These are phyloP conservation scores for Muntiacus reevesi DNA, from an alignment of 2,113 vertebrate genomes.

Conservation along the genomic window DNA sequence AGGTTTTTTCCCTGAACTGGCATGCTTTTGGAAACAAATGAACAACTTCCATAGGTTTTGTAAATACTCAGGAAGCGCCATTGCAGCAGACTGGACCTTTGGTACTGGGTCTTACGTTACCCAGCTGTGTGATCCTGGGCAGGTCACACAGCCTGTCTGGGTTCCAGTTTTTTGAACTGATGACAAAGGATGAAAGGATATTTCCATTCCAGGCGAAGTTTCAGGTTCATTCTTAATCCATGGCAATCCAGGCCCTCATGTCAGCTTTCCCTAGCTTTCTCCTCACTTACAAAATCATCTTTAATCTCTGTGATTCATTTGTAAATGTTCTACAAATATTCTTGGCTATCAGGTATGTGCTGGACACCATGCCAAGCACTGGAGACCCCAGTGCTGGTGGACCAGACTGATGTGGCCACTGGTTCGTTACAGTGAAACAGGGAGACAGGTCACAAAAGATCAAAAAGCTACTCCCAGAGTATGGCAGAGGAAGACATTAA, in stretches of 20 bases:
- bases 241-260: not conserved
- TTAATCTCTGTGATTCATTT: not conserved
- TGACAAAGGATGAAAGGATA: not conserved
- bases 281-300: not conserved
- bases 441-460: too few species aligned
- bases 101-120: rapidly evolving
- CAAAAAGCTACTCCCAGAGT: too few species aligned
- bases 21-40: not conserved
- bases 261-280: not conserved
- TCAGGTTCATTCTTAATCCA: not conserved
- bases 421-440: rapidly evolving
- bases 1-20: too few species aligned
- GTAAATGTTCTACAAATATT: not conserved
- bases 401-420: rapidly evolving
- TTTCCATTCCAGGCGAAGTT: not conserved
- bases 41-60: not conserved
- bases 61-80: rapidly evolving
- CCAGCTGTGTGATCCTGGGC: too few species aligned
- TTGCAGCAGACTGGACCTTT: not conserved
- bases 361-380: rapidly evolving
- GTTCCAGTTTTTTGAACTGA: not conserved
- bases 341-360: not conserved
- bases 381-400: not conserved
- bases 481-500: rapidly evolving
- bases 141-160: not conserved